Conservation (phyloP, 2,888 invertebrate genomes). For the Hypena proboscidalis region DNA sequence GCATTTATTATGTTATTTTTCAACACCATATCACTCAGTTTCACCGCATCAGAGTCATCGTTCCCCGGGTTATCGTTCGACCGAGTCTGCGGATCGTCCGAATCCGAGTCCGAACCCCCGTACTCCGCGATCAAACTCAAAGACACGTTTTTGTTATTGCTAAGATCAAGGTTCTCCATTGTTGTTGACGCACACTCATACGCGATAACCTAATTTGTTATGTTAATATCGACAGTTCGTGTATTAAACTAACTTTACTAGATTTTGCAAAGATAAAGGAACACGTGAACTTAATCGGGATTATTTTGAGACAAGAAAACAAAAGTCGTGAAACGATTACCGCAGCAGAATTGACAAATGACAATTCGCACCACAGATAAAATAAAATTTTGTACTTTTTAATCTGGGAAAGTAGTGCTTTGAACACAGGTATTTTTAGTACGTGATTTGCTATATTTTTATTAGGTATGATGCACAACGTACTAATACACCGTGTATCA, state of each 20-base stretch:
- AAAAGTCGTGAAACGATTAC: conserved; percentile 43
- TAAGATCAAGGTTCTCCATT: conserved; percentile 78
- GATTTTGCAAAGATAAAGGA: conserved; percentile 21
- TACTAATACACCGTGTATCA: no score
- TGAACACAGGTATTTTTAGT: conserved; percentile 20
- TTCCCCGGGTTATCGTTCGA: conserved; percentile 61
- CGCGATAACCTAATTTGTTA: conserved; percentile 42
- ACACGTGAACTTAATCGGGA: conserved; percentile 34
- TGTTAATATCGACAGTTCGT: conserved; percentile 19
- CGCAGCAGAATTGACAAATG: conserved; percentile 46
- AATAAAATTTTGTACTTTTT: neutral
- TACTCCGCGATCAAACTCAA: conserved; percentile 78
- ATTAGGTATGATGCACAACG: no score
- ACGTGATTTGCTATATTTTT: no score
- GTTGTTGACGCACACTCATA: conserved; percentile 47
- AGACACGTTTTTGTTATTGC: conserved; percentile 79
- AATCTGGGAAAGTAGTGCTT: neutral
- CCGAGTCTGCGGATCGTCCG: conserved; percentile 68
- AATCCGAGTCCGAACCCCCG: conserved; percentile 77
- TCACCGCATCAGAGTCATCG: conserved; percentile 71
- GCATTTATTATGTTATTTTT: conserved; percentile 82
- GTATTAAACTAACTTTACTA: conserved; percentile 13
- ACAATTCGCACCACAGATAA: conserved; percentile 37
- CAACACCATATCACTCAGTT: conserved; percentile 79
- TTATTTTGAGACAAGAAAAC: conserved; percentile 46